Base-by-base conservation (phyloP, 2,888 invertebrate genomes). In the Elmis aenea region DNA sequence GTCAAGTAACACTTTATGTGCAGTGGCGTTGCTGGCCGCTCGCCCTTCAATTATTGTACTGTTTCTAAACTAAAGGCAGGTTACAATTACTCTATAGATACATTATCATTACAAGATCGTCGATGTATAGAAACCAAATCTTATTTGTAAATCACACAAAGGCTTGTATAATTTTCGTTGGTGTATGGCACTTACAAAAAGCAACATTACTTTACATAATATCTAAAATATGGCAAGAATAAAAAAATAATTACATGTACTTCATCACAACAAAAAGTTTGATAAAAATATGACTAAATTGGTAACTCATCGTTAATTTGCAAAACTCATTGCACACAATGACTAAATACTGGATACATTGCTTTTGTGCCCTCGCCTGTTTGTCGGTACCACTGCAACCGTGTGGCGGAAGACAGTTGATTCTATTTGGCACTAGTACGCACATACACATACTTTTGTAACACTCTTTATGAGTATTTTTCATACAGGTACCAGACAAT, bases 1-100 rank as follows among this genome's bases (percentile, higher is more conserved):
- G 67, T 68, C 68, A 66, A 59, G 54, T 64, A 64, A 65, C 66
- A 63, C 62, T 61, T 62, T 58, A 58, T 58, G 61, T 62, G 60
- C 58, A 60, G 57, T 55, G 60, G 61, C 51, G 61, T 61, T 61
- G 61, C 61, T 56, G 31, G 36, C 11, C 33, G 20, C 30, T 34
- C 29, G 30, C 31, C 38, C 42, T 23, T 36, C 29, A 31, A 16
- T 62, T 66, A 65, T 66, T 65, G 64, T 66, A 65, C 66, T 65
- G 56, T 61, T 42, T 35, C 52, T 51, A 46, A 64, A 61, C 57
- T 58, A 62, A 60, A 62, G 61, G 59, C 60, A 59, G 51, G 53
- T 57, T 55, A 51, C 48, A 48, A 51, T 51, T 41, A 48, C 44
- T 40, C 33, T 45, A 35, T 39, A 27, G 29, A 28, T 40, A 36